Conservation (phyloP, 2,888 invertebrate genomes). For the Strigamia crassipes region DNA sequence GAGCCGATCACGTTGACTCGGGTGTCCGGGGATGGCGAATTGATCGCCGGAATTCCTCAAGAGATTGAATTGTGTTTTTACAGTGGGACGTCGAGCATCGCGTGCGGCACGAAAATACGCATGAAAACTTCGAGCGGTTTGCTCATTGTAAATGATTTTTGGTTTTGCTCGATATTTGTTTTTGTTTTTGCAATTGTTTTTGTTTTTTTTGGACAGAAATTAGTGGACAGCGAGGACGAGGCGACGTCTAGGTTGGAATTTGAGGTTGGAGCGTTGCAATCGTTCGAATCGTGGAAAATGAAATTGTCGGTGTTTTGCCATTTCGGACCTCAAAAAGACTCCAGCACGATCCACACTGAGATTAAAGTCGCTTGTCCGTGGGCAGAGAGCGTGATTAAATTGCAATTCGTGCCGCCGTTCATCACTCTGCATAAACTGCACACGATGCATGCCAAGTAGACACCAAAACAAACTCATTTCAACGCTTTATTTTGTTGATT, state of each 20-base stretch:
- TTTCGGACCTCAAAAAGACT: constrained; percentile 72
- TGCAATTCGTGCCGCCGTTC: constrained; percentile 84
- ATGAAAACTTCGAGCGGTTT: constrained; percentile 73
- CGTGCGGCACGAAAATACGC: constrained; percentile 67
- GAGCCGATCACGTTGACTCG: constrained; percentile 66
- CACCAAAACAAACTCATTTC: not conserved
- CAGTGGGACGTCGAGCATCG: constrained; percentile 77
- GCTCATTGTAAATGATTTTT: constrained; percentile 61
- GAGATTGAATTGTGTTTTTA: constrained; percentile 74
- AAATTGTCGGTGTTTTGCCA: constrained; percentile 73
- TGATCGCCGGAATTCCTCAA: constrained; percentile 81
- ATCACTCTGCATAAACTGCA: constrained; percentile 78
- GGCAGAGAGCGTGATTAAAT: constrained; percentile 69
- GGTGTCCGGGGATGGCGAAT: constrained; percentile 63
- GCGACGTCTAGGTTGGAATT: not conserved
- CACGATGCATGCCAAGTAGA: constrained; percentile 62
- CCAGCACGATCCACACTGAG: constrained; percentile 75
- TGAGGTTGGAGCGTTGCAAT: constrained; percentile 54
- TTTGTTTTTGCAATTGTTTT: too few species aligned
- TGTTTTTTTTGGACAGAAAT: not conserved
- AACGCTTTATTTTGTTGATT: not conserved
- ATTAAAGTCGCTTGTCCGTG: constrained; percentile 80
- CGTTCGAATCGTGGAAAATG: constrained; percentile 69
- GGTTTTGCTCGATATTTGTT: not conserved
- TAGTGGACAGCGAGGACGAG: constrained; percentile 47